Conservation (phyloP, 2,888 invertebrate species). For the Petrophora chlorosata region DNA sequence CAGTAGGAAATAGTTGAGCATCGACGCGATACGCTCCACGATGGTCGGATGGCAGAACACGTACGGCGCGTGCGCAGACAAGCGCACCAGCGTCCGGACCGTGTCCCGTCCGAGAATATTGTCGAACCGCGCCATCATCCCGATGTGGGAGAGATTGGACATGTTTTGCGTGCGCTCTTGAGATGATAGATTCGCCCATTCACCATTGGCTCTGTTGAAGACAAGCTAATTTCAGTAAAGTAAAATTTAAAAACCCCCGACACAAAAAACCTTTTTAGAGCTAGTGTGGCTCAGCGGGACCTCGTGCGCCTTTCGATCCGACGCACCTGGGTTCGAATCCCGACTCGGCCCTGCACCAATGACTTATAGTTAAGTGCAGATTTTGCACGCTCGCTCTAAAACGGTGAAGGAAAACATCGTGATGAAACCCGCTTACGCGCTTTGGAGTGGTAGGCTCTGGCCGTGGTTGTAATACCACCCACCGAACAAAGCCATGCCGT, state of each 20-base stretch:
- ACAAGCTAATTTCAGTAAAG: not conserved
- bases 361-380: no score
- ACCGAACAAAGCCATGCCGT: no score
- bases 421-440: no score
- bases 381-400: no score
- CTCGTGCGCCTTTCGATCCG: no score
- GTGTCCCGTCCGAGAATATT: slow-evolving; percentile 96
- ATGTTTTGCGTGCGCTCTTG: slow-evolving; percentile 91
- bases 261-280: no score
- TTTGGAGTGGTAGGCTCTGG: no score
- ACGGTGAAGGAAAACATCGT: no score
- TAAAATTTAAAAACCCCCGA: not conserved
- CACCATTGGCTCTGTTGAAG: slow-evolving; percentile 86
- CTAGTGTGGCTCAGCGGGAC: no score
- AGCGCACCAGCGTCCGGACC: slow-evolving; percentile 90
- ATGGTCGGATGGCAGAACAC: slow-evolving; percentile 96
- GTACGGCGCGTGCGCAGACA: slow-evolving; percentile 88
- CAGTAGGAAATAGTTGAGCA: slow-evolving; percentile 97
- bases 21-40: slow-evolving; percentile 96
- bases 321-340: no score
- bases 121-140: slow-evolving; percentile 94
- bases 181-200: slow-evolving; percentile 88
- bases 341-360: no score
- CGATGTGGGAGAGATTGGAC: slow-evolving; percentile 88
- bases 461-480: no score